Conservation (phyloP, 2,113 vertebrate genomes). For the Anhinga anhinga region DNA sequence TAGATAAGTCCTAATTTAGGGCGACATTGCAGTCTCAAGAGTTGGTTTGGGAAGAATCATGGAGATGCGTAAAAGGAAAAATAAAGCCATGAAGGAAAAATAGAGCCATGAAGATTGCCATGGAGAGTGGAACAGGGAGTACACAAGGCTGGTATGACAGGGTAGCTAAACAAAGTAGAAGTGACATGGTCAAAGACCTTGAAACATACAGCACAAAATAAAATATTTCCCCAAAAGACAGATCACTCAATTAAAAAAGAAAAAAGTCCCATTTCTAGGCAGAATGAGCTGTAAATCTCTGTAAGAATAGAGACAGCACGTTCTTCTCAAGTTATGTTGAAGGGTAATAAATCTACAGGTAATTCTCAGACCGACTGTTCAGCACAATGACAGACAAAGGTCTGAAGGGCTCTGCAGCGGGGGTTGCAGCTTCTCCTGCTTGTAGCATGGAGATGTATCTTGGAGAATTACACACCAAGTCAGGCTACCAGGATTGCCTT, state of each 20-base stretch:
- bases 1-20: background rate
- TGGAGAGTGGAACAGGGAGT: background rate
- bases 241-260: conserved; percentile 40
- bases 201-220: conserved; percentile 12
- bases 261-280: background rate
- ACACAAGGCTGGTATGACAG: background rate
- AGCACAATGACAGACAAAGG: background rate
- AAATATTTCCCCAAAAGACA: conserved; percentile 47
- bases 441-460: background rate
- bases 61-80: background rate
- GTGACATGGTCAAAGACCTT: conserved; percentile 41
- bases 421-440: background rate
- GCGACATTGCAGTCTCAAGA: background rate
- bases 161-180: conserved; percentile 13
- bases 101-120: background rate
- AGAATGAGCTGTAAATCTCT: conserved; percentile 44
- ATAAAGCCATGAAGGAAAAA: background rate
- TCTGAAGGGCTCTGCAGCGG: background rate
- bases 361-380: background rate
- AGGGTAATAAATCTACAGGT: conserved; percentile 39
- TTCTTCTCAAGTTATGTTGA: background rate
- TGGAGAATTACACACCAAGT: background rate
- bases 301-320: background rate
- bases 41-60: background rate
- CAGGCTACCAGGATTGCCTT: background rate